These are phyloP conservation scores for Rhagonycha lutea DNA, from an alignment of 2,888 invertebrate species.

Conservation along the genomic window DNA sequence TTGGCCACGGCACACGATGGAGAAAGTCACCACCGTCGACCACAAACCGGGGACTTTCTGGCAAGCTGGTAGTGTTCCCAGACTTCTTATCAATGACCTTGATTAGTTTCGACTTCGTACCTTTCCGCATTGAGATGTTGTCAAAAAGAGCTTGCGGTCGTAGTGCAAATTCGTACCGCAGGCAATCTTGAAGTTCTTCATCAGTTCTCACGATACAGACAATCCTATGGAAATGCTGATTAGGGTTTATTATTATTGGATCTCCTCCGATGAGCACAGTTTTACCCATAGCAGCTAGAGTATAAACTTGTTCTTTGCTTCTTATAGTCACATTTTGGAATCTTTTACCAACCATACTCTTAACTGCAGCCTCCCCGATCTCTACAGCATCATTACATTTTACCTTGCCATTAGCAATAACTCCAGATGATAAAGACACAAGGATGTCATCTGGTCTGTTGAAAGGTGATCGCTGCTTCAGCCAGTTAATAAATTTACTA, in stretches of 20 bases:
- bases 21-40: background rate
- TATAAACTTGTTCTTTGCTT: no score
- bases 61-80: background rate
- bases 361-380: no score
- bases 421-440: no score
- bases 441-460: no score
- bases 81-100: background rate
- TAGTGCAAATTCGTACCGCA: background rate
- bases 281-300: no score
- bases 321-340: no score
- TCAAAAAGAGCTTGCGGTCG: background rate
- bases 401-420: no score
- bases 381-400: no score
- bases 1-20: background rate
- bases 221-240: background rate
- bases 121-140: background rate
- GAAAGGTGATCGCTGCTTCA: no score
- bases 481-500: no score
- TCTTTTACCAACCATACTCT: no score
- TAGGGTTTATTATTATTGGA: background rate
- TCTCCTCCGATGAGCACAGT: no score
- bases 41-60: background rate
- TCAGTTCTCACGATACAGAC: background rate
- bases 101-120: background rate
- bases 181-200: background rate